Percentiles rank a stretch among this genome's conserved stretches.
phyloP scores from a whole-genome alignment of 2,797 vertebrate genomes.

The Malurus leucopterus region DNA sequence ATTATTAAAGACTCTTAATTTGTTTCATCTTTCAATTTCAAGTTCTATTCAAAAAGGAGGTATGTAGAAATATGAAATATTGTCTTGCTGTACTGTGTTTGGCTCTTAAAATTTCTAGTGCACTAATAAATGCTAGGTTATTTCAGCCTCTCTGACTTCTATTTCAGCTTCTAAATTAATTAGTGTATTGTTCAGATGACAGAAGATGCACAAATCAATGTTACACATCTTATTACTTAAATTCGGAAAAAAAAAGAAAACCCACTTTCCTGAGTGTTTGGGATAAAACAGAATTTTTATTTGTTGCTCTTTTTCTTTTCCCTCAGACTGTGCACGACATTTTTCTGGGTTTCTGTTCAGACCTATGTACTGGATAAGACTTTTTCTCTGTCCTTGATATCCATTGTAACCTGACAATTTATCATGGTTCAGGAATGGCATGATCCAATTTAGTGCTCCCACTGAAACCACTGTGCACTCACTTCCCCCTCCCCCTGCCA shows the following conservation, averaged over 20 bases:
- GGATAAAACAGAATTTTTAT: background rate
- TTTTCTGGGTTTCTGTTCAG: background rate
- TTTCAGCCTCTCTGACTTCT: background rate
- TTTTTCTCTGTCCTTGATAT: background rate
- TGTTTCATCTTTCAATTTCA: constrained; percentile 9
- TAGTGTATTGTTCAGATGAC: background rate
- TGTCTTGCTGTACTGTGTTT: background rate
- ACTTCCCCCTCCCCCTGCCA: background rate
- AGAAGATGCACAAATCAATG: background rate
- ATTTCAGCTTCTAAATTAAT: background rate
- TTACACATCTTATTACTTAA: background rate
- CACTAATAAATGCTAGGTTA: background rate
- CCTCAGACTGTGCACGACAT: background rate
- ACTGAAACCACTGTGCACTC: background rate
- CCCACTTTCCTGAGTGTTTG: background rate
- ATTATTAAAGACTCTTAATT: background rate
- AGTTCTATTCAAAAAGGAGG: background rate
- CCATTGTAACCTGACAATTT: background rate
- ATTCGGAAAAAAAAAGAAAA: background rate
- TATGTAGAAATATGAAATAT: background rate
- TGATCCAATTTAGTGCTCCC: background rate
- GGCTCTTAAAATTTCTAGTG: background rate
- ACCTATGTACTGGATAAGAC: background rate
- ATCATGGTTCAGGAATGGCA: background rate
- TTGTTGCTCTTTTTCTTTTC: background rate